Conservation (phyloP, 2,888 invertebrate genomes). For the Cheilosia vernalis region DNA sequence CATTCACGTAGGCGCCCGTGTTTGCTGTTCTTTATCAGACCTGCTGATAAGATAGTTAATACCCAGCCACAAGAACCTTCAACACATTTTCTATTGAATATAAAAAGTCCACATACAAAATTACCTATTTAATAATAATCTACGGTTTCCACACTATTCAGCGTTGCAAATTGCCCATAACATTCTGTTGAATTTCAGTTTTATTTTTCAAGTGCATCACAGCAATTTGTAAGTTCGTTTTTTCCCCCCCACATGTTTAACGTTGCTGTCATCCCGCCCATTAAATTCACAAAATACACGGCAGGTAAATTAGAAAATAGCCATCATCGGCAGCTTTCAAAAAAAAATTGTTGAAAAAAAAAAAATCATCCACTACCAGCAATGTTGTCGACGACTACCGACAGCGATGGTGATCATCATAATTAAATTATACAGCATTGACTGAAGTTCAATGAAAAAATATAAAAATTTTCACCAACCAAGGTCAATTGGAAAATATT, state of each 20-base stretch:
- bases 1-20: too few relatives aligned
- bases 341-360: constrained; percentile 1
- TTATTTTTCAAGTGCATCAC: constrained; percentile 64
- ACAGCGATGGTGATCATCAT: constrained; percentile 64
- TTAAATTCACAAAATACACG: constrained; percentile 67
- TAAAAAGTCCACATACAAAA: not conserved
- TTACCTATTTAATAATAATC: constrained; percentile 14
- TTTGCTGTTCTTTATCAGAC: constrained; percentile 55
- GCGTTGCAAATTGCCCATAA: constrained; percentile 16
- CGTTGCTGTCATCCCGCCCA: constrained; percentile 35
- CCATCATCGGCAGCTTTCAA: constrained; percentile 20
- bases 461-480: constrained; percentile 57
- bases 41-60: constrained; percentile 56
- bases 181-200: constrained; percentile 8
- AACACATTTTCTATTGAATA: constrained; percentile 31
- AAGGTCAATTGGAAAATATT: constrained; percentile 62
- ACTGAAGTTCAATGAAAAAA: constrained; percentile 71
- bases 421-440: constrained; percentile 73
- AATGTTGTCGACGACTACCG: constrained; percentile 28
- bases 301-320: constrained; percentile 63
- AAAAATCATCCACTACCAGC: constrained; percentile 5
- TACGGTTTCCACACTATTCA: constrained; percentile 20
- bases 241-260: constrained; percentile 4
- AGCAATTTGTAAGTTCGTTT: constrained; percentile 32
- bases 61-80: constrained; percentile 40